These are phyloP conservation scores for Phoxinus phoxinus DNA, from an alignment of 2,113 vertebrate species.

Conservation along the genomic window DNA sequence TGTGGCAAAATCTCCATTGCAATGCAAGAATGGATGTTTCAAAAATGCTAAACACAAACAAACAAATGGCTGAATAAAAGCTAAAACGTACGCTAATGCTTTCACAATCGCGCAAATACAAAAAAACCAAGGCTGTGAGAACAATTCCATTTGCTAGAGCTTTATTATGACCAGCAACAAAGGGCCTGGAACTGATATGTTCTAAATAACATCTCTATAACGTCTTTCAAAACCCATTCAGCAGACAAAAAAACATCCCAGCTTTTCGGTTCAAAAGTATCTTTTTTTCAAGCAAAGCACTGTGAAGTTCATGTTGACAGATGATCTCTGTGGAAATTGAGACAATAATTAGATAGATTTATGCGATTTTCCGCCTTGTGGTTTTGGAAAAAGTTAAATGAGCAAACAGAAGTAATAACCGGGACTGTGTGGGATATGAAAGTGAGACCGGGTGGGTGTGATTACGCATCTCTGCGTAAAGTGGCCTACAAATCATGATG, in stretches of 20 bases:
- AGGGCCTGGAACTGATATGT: constrained; percentile 16
- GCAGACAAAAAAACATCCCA: not conserved
- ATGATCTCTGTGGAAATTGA: constrained; percentile 21
- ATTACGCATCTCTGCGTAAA: constrained; percentile 67
- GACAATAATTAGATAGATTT: constrained; percentile 8
- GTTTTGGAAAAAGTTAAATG: constrained; percentile 6
- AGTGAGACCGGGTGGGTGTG: constrained; percentile 50
- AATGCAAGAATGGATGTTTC: constrained; percentile 28
- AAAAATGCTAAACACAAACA: constrained; percentile 27
- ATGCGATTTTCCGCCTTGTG: constrained; percentile 2
- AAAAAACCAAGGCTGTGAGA: constrained; percentile 15
- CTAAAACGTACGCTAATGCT: constrained; percentile 43
- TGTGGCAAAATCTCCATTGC: constrained; percentile 44
- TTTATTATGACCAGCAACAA: constrained; percentile 22
- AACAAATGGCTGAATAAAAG: constrained; percentile 28
- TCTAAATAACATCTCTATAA: constrained; percentile 27
- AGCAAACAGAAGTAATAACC: constrained; percentile 31
- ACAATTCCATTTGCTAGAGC: constrained; percentile 16
- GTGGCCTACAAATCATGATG: constrained; percentile 10
- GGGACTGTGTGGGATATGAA: constrained; percentile 48
- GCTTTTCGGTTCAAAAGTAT: not conserved
- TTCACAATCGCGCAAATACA: constrained; percentile 25
- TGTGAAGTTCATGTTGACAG: constrained; percentile 6
- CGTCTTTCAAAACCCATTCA: not conserved
- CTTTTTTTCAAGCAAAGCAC: not conserved